Conservation (phyloP, 1,140 invertebrate genomes). For the Probaryconus sp. region DNA sequence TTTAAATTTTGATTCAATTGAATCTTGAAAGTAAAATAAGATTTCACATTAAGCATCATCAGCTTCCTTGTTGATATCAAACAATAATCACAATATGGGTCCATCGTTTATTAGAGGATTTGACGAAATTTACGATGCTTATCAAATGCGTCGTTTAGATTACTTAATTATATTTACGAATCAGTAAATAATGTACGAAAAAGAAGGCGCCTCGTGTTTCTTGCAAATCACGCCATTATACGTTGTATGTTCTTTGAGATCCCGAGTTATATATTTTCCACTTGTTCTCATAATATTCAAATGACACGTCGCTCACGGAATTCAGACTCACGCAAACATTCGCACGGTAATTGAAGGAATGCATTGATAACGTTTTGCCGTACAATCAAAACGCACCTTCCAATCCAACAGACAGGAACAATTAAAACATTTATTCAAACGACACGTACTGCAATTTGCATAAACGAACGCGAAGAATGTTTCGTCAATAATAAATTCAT, state of each 20-base stretch:
- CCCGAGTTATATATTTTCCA: constrained; percentile 34
- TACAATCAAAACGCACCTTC: too few species aligned
- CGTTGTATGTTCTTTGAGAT: constrained; percentile 23
- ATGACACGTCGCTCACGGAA: too few species aligned
- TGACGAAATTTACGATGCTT: constrained; percentile 61
- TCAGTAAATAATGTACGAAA: constrained; percentile 39
- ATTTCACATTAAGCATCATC: constrained; percentile 9
- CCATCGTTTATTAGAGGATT: constrained; percentile 56
- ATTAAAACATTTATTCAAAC: too few species aligned
- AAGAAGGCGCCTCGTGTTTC: constrained; percentile 38
- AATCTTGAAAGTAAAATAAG: background rate
- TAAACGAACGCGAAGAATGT: too few species aligned
- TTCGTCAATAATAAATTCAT: too few species aligned
- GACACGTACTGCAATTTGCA: too few species aligned
- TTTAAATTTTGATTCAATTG: too few species aligned
- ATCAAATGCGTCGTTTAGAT: constrained; percentile 45
- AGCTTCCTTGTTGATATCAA: constrained; percentile 42
- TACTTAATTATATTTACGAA: constrained; percentile 52
- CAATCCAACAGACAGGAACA: too few species aligned
- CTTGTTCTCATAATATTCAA: too few species aligned
- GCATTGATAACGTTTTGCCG: too few species aligned
- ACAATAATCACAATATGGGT: constrained; percentile 48
- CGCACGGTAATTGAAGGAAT: too few species aligned
- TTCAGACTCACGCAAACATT: too few species aligned
- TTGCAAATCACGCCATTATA: constrained; percentile 54